phyloP scores from a whole-genome alignment of 2,113 vertebrate genomes.

The Petaurus breviceps region DNA sequence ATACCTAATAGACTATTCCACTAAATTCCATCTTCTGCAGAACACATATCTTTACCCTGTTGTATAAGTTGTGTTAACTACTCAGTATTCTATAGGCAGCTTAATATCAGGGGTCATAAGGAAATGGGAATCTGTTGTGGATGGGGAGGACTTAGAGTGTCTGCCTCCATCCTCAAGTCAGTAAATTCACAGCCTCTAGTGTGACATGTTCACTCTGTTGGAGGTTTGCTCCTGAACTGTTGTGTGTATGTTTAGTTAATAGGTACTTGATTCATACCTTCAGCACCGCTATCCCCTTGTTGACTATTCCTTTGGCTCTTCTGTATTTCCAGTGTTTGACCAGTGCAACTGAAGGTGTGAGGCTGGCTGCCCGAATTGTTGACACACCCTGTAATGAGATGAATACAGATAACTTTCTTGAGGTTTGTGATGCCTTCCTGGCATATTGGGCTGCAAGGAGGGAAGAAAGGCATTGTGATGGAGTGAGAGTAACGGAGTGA shows the following conservation, averaged over 20 bases:
- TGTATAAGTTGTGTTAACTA: neutral
- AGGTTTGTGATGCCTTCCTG: slow-evolving; percentile 81
- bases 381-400: slow-evolving; percentile 97
- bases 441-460: neutral
- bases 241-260: neutral
- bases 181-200: rapidly evolving
- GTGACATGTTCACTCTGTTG: neutral
- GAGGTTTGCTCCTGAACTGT: rapidly evolving
- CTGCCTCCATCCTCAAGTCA: neutral
- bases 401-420: slow-evolving; percentile 95
- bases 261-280: neutral
- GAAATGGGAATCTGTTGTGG: neutral
- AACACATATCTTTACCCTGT: neutral
- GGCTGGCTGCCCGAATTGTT: slow-evolving; percentile 96
- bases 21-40: neutral
- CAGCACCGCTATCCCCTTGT: neutral
- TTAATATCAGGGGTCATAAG: neutral
- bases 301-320: neutral
- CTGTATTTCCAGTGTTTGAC: slow-evolving; percentile 88
- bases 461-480: neutral
- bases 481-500: neutral
- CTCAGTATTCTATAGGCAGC: neutral
- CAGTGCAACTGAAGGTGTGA: slow-evolving; percentile 91
- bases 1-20: neutral
- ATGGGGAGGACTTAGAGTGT: neutral